phyloP scores from a whole-genome alignment of 2,888 invertebrate genomes.

The Ptilodon capucinus region DNA sequence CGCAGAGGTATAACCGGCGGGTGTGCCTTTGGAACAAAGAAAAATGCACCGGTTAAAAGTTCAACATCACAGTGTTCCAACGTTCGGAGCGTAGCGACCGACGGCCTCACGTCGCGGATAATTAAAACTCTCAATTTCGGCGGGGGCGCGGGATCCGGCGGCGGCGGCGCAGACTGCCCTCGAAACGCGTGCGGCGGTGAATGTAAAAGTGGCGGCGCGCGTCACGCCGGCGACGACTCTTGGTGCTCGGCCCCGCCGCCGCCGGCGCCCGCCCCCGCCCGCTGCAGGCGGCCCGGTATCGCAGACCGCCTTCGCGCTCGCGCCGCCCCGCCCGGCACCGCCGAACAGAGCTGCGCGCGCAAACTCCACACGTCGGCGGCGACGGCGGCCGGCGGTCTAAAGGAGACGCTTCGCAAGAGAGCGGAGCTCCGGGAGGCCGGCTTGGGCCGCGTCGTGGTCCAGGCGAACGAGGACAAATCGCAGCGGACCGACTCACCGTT shows the following conservation, averaged over 20 bases:
- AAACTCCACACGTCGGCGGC: conserved; percentile 26
- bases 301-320: conserved; percentile 19
- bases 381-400: neutral
- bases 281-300: conserved; percentile 11
- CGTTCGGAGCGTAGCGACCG: neutral
- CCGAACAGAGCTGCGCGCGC: conserved; percentile 24
- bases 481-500: neutral
- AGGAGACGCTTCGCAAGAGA: conserved; percentile 15
- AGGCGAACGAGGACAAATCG: neutral
- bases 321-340: conserved; percentile 3
- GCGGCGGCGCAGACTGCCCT: neutral
- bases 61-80: neutral
- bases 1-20: too few species aligned
- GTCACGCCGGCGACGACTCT: neutral
- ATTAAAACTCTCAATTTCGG: conserved; percentile 23
- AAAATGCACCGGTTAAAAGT: neutral
- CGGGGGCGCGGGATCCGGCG: conserved; percentile 1
- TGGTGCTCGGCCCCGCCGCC: conserved; percentile 8
- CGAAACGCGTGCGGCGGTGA: neutral
- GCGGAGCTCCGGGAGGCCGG: conserved; percentile 34
- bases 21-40: too few species aligned
- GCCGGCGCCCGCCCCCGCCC: conserved; percentile 13
- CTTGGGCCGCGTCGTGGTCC: conserved; percentile 36
- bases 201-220: neutral
- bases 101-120: conserved; percentile 17